Base-by-base conservation (phyloP, 2,113 vertebrate species). In the Kryptolebias marmoratus region DNA sequence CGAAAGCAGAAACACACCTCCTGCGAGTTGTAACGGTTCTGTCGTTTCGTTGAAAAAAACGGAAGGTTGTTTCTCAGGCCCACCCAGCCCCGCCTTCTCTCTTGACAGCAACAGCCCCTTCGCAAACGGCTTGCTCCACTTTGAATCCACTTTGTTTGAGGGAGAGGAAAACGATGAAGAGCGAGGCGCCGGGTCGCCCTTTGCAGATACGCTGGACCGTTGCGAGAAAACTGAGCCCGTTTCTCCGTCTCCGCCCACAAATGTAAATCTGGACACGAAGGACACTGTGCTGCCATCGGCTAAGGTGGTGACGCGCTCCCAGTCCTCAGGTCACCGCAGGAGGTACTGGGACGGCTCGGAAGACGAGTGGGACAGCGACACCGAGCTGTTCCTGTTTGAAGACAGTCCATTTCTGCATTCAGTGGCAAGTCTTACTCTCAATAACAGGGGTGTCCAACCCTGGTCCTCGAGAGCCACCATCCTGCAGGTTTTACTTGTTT, bases 131-230 rank as follows among this genome's bases (percentile, higher is more conserved):
- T 87, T 91, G 64, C 90, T 95, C 47, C 93, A 94, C 74, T 94
- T 94, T 55, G 93, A 94, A 27, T 94, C 94, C 3, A 91, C 93
- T 70, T 73, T 94, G 80, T 94, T 94, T 44, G 94, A 93, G 78
- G 93, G 93, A 5, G 92, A 94, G 0, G 90, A 93, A 11, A 61
- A 79, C 0, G 64, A 87, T 2, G 81, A 73, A n/a, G 77, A 64
- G 39, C 68, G 7, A 42, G 56, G 44, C n/a, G 2, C 18, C 0
- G 48, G 0, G 11, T 71, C 71, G 0, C 52, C 70, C 15, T 1
- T 27, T 6, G 56, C 42, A 56, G 75, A 42, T 15, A 55, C 49
- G 11, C 83, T 18, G 56, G 83, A 83, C 31, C 75, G 77, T 30
- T 73, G 11, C 0, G 64, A 75, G 0, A 79, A 15, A 11, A 14